Evolutionary conservation across 2,797 vertebrate genomes (phyloP), one percentile per base, ranked within the genome.

Genomic region (Sebastes kiyomatsui): DNA sequence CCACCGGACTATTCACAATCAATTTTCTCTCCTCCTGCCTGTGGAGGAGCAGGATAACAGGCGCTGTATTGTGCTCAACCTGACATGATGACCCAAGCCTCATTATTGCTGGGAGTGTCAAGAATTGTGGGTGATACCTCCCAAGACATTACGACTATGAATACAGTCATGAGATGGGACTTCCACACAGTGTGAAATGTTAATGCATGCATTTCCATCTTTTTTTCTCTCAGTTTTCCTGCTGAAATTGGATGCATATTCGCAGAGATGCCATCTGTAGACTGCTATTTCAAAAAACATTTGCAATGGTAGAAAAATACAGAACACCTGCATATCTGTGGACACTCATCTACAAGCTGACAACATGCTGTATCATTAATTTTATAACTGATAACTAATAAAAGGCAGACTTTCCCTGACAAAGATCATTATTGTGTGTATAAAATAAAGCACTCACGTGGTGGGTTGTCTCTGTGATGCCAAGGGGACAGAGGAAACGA

Each of bases 391-490:
- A 75, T 11, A 75, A 62, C 30, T 79, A 22, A 68, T 74, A 25
- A 75, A 62, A 56, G 0, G 73, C 9, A 13, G 32, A 62, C 62
- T 67, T 77, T 58, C 38, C 38, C 58, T 13, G 2, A 73, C 8
- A 82, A 69, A 77, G 10, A 83, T 38, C 61, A 74, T 58, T 72
- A 75, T 13, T 75, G 14, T 28, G 6, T 35, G n/a, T 55, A 16
- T 9, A 32, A 67, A 71, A 72, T 33, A 38, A 81, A 69, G 22
- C 67, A 94, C 91, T 93, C 79, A 94, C 93, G 1, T 91, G 83
- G 20, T 67, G 20, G 59, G 22, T 38, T 68, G 35, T 67, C 72
- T 76, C 69, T 83, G 55, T 71, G 70, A 78, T 76, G 80, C 73
- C 75, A 58, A 62, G 81, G 59, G 56, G 75, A 80, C 20, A 76